Evolutionary conservation across 2,888 invertebrate species (phyloP).

Genomic region (Hymenopus coronatus): DNA sequence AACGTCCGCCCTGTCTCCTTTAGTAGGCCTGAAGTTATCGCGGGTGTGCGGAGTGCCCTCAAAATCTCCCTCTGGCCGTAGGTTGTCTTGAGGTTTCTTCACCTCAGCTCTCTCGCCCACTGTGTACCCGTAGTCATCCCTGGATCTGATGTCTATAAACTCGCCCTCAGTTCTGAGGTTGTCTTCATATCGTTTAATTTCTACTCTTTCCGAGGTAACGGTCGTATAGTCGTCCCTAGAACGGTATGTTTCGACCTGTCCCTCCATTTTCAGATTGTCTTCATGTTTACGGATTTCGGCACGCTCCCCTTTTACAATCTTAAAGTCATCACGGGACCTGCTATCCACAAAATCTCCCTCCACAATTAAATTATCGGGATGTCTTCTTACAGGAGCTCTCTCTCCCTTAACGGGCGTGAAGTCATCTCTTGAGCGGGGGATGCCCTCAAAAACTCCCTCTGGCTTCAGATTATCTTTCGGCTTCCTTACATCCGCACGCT

Average conservation of each 20-base stretch:
- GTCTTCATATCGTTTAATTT: conserved; percentile 58
- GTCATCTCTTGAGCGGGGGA: conserved; percentile 23
- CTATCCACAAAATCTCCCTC: conserved; percentile 51
- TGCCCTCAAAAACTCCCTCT: conserved; percentile 41
- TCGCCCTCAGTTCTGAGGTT: conserved; percentile 58
- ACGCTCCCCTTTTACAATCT: conserved; percentile 37
- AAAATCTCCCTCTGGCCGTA: conserved; percentile 42
- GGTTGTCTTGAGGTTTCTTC: conserved; percentile 38
- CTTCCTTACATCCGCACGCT: conserved; percentile 40
- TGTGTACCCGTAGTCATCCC: conserved; percentile 43
- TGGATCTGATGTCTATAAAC: conserved; percentile 53
- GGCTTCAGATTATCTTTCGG: conserved; percentile 53
- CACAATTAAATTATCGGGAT: conserved; percentile 51
- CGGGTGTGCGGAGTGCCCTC: conserved; percentile 36
- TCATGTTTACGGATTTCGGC: conserved; percentile 39
- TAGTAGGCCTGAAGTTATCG: conserved; percentile 36
- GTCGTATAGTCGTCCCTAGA: conserved; percentile 57
- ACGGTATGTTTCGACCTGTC: conserved; percentile 41
- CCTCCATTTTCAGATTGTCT: conserved; percentile 47
- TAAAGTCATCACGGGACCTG: conserved; percentile 47
- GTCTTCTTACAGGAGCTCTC: conserved; percentile 32
- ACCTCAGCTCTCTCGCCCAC: conserved; percentile 35
- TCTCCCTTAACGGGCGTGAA: conserved; percentile 37
- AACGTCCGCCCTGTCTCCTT: conserved; percentile 37
- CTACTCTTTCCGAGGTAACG: conserved; percentile 61